Evolutionary conservation across 2,888 invertebrate species (phyloP), one percentile per base, ranked within the genome.

Genomic region (Chesias legatella): DNA sequence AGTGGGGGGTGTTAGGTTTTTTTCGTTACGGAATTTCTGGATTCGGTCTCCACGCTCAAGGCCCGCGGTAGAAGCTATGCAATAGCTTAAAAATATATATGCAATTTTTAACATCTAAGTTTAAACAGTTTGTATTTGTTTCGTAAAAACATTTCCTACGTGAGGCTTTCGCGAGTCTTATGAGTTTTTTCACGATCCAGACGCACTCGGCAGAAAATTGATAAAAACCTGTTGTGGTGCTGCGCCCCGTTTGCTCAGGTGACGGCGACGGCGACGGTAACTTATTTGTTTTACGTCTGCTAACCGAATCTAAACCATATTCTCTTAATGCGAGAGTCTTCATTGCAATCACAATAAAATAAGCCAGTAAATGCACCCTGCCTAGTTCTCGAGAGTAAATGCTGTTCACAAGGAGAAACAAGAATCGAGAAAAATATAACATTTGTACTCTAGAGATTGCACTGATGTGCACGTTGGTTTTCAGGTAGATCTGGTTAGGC

Each of bases 161-260:
- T 2, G 2, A 3, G 2, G 2, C 13, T 17, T 2, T 17, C 13
- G 13, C 13, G 13, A 17, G 13, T 2, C 13, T 17, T 17, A 17
- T 17, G 13, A 3, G 13, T 21, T 81, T 82, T 81, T 76, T 65
- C 72, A 60, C 77, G 68, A 73, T 70, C 72, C 79, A 82, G 81
- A 81, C 77, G 79, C 84, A 84, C 78, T 80, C 74, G 64, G 77
- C 68, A 71, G 85, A 85, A 85, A 86, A 86, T 85, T 86, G 82
- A 83, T 80, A 83, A 79, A 85, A 86, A 85, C 81, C 79, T 81
- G 76, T 81, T 80, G 76, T 77, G 77, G 77, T 71, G 62, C 57
- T 61, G 53, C 66, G 67, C 72, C 68, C 68, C 67, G 78, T 77
- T 82, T 78, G 71, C 67, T 67, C 79, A 80, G 80, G 75, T 78